Conservation (phyloP, 2,113 vertebrate genomes). For the Bungarus multicinctus region DNA sequence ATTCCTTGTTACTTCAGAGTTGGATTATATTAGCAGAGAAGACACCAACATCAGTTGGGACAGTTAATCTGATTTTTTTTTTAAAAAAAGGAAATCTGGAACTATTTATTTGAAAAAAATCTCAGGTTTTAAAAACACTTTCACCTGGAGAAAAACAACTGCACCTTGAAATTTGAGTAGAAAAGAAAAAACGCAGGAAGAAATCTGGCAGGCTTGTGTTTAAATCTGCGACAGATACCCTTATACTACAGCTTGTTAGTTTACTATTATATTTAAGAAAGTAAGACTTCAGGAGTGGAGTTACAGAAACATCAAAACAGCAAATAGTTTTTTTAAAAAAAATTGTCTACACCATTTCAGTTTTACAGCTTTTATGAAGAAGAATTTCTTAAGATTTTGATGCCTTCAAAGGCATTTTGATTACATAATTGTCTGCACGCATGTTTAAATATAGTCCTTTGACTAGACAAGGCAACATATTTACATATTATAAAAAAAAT, state of each 20-base stretch:
- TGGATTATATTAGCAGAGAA: neutral
- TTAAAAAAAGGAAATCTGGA: neutral
- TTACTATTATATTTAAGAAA: neutral
- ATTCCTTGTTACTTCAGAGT: neutral
- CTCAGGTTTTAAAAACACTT: neutral
- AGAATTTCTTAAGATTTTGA: neutral
- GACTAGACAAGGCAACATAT: neutral
- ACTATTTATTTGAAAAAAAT: neutral
- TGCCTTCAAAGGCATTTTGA: neutral
- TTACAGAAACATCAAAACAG: no score
- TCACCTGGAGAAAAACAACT: neutral
- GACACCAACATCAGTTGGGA: neutral
- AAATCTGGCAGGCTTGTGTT: neutral
- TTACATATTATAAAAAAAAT: neutral
- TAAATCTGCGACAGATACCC: neutral
- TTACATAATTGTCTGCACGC: neutral
- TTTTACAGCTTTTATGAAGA: neutral
- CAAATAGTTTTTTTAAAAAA: neutral
- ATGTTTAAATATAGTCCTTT: neutral
- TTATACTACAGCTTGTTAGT: neutral
- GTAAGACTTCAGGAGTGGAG: neutral
- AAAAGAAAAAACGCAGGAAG: neutral
- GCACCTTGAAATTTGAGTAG: neutral
- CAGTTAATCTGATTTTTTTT: neutral
- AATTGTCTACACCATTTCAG: neutral